phyloP scores from a whole-genome alignment of 2,113 vertebrate genomes.

The Hemiscyllium ocellatum region DNA sequence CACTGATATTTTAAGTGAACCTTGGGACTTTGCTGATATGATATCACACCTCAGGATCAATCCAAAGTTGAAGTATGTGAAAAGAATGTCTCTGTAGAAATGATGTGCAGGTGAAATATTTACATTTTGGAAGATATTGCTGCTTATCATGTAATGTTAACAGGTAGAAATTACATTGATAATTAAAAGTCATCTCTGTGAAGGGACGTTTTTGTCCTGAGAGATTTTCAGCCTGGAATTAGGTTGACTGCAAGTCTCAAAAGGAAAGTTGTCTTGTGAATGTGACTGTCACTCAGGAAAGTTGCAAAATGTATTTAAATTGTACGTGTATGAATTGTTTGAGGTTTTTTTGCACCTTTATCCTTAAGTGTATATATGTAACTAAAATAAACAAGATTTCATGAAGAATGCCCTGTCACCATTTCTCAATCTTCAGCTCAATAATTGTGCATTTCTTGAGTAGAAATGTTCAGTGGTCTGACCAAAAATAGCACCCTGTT shows the following conservation, averaged over 20 bases:
- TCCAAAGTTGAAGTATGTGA: background rate
- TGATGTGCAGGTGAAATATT: too few species aligned
- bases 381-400: background rate
- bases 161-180: background rate
- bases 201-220: background rate
- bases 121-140: background rate
- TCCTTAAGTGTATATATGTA: background rate
- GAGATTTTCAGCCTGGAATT: background rate
- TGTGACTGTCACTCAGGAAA: background rate
- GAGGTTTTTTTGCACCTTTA: background rate
- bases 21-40: background rate
- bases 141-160: background rate
- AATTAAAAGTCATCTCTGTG: background rate
- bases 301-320: background rate
- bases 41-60: background rate
- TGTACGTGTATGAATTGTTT: background rate
- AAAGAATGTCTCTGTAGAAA: background rate
- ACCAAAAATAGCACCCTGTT: background rate
- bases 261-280: background rate
- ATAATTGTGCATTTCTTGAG: background rate
- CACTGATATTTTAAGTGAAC: background rate
- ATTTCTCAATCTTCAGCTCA: background rate
- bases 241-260: background rate
- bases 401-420: background rate
- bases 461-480: background rate